Conservation (phyloP, 2,113 vertebrate genomes). For the Xyrauchen texanus region DNA sequence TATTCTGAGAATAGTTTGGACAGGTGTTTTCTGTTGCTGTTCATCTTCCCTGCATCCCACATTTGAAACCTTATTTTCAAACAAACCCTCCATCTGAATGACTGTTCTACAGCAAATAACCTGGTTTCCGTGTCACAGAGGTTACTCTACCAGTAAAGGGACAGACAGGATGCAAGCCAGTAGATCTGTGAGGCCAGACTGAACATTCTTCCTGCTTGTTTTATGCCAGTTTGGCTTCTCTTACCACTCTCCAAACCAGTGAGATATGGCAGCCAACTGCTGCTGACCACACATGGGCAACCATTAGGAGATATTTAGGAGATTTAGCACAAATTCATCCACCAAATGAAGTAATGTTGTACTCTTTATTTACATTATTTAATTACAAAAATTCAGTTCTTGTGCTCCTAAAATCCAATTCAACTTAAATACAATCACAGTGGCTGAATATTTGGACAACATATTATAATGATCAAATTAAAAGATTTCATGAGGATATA, state of each 20-base stretch:
- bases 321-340: no score
- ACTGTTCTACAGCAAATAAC: neutral
- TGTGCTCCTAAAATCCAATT: no score
- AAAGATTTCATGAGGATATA: no score
- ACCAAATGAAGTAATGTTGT: no score
- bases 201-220: constrained; percentile 20
- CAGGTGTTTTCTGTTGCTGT: neutral
- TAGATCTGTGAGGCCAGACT: constrained; percentile 31
- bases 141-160: neutral
- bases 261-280: neutral
- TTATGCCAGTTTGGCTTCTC: constrained; percentile 7
- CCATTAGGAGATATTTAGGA: no score
- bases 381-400: no score
- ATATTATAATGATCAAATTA: no score
- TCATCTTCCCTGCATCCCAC: neutral
- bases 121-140: neutral
- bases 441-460: no score
- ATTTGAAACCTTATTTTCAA: neutral
- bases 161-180: neutral
- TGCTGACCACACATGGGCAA: no score
- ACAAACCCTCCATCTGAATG: neutral
- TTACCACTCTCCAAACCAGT: constrained; percentile 4
- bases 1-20: no score
- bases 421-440: no score
- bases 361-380: no score